Conservation (phyloP, 2,113 vertebrate genomes). For the Danio rerio region DNA sequence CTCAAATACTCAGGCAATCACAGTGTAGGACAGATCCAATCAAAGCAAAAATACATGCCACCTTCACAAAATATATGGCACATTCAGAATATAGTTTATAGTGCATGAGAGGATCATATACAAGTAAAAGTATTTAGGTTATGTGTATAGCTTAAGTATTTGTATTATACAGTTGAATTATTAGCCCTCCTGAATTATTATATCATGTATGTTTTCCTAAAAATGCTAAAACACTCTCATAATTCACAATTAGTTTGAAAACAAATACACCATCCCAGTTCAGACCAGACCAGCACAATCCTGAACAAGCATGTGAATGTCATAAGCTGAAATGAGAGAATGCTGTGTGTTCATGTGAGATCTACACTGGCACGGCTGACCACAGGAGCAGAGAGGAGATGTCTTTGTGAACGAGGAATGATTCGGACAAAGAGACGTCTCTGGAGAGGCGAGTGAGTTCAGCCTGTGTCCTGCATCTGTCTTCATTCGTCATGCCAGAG, state of each 20-base stretch:
- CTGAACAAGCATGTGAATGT: neutral
- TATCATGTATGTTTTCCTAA: too few species aligned
- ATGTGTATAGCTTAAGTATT: too few species aligned
- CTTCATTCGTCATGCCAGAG: slow-evolving; percentile 43
- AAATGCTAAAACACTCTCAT: too few species aligned
- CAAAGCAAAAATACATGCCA: too few species aligned
- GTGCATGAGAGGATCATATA: too few species aligned
- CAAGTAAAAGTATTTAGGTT: too few species aligned
- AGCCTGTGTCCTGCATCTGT: neutral
- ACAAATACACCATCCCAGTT: neutral
- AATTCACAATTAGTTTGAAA: neutral
- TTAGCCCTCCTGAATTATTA: too few species aligned
- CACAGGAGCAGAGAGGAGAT: neutral
- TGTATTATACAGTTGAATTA: too few species aligned
- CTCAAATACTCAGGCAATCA: neutral
- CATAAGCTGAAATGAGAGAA: neutral
- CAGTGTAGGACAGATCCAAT: neutral
- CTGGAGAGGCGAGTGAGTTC: slow-evolving; percentile 33
- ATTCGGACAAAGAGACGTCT: slow-evolving; percentile 50
- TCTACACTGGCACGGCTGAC: neutral
- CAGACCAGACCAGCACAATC: neutral
- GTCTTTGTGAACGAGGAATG: slow-evolving; percentile 31
- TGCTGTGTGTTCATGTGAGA: neutral
- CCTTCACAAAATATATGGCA: too few species aligned
- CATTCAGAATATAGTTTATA: too few species aligned